Evolutionary conservation across 2,113 vertebrate species (phyloP), one percentile per base, ranked within the genome.

Genomic region (Elachura formosa): DNA sequence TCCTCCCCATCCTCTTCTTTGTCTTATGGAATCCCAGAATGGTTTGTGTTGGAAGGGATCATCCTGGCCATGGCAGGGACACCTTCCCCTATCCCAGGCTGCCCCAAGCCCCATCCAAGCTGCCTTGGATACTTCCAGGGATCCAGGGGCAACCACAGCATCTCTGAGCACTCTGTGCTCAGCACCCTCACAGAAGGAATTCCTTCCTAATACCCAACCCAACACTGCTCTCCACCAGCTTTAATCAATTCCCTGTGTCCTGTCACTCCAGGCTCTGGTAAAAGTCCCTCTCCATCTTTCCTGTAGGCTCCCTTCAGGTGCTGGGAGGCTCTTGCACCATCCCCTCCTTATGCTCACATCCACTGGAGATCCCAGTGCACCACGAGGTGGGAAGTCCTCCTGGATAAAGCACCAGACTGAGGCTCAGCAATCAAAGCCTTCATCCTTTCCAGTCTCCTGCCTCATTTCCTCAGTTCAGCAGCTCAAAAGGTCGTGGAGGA

Each of bases 31-130:
- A 46, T n/a, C 38, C 40, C 29, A 34, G 29, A 31, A 25, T 18
- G 21, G 38, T 67, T 82, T 19, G 61, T 1, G 16, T 61, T 31
- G 77, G 20, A 74, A 52, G 20, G 9, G 38, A 31, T 24, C n/a
- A 4, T 66, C 12, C 14, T 6, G 21, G 21, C 72, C 54, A 20
- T 21, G 59, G 9, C 67, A 81, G 38, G 43, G 33, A 38, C 56
- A 34, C 2, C 7, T 67, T 3, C 13, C 59, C 6, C 45, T 14
- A 0, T 14, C 26, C 36, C 76, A 88, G 36, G 33, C 0, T 73
- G 59, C 33, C 51, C 59, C 38, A 6, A 58, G 28, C 52, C 9
- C 19, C 0, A 1, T 21, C 76, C 76, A 59, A 0, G n/a, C 86
- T n/a, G 51, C 31, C 19, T 59, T 2, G 51, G 24, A 2, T 36